Conservation (phyloP, 2,797 vertebrate genomes). For the Huso huso region DNA sequence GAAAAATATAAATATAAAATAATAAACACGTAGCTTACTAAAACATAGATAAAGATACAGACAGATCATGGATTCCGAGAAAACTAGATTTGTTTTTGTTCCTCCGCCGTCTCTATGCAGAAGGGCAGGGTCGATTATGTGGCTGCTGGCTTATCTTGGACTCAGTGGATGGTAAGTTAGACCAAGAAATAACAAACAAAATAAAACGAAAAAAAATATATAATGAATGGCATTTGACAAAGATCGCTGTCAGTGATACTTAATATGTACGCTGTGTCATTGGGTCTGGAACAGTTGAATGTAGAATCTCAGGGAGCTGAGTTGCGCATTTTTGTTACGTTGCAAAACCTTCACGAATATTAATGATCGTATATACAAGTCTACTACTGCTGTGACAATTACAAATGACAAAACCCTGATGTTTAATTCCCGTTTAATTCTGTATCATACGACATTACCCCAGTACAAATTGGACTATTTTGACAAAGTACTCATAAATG, state of each 20-base stretch:
- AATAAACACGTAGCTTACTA: no score
- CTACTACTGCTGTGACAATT: no score
- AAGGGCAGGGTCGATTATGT: slow-evolving; percentile 41
- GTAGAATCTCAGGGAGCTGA: background rate
- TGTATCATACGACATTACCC: no score
- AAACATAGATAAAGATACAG: background rate
- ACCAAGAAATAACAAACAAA: background rate
- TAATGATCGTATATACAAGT: no score
- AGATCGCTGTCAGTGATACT: background rate
- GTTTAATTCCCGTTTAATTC: no score
- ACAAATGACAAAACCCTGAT: no score
- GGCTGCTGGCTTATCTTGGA: slow-evolving; percentile 51
- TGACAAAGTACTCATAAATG: no score
- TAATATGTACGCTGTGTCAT: slow-evolving; percentile 4
- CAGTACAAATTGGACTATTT: no score
- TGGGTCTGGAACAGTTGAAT: slow-evolving; percentile 3
- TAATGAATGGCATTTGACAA: slow-evolving; percentile 4
- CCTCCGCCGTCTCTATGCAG: slow-evolving; percentile 25
- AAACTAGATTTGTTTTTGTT: slow-evolving; percentile 13
- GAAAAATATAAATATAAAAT: background rate
- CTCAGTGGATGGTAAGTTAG: slow-evolving; percentile 47
- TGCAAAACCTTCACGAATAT: no score
- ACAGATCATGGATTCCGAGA: slow-evolving; percentile 9
- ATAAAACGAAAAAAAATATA: background rate
- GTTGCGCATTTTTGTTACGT: no score